These are phyloP conservation scores for Thereva nobilitata DNA, from an alignment of 2,888 invertebrate species.

Conservation along the genomic window DNA sequence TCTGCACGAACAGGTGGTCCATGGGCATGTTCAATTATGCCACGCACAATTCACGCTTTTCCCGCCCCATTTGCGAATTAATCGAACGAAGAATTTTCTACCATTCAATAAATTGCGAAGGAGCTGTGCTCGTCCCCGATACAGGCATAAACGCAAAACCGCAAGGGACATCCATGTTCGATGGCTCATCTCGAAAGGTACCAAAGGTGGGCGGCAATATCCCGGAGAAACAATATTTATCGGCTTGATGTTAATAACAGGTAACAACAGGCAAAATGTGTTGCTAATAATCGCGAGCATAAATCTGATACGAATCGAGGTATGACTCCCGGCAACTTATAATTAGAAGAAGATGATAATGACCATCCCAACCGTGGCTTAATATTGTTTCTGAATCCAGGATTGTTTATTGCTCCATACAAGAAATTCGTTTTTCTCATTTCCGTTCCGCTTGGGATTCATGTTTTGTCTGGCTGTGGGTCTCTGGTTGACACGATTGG, in stretches of 20 bases:
- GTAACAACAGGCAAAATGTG: conserved; percentile 25
- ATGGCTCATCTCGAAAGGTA: not conserved
- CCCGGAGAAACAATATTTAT: conserved; percentile 16
- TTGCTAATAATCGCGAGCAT: conserved; percentile 31
- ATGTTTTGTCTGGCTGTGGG: no score
- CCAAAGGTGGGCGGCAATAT: conserved; percentile 17
- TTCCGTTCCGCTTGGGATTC: no score
- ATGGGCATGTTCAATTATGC: conserved; percentile 19
- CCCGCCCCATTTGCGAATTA: conserved; percentile 10
- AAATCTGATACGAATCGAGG: conserved; percentile 25
- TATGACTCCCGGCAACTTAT: conserved; percentile 19
- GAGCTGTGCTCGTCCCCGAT: not conserved
- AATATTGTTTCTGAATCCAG: no score
- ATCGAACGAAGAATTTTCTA: conserved; percentile 9
- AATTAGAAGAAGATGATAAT: conserved; percentile 14
- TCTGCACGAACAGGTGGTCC: conserved; percentile 12
- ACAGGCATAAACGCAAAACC: not conserved
- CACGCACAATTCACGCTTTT: conserved; percentile 3
- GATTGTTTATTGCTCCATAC: no score
- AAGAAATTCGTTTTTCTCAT: no score
- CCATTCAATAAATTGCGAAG: conserved; percentile 28
- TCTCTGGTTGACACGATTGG: no score
- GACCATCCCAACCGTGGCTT: conserved; percentile 1
- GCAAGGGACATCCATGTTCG: conserved; percentile 1
- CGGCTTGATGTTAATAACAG: conserved; percentile 29